A percentile compares a stretch with the other conserved stretches of the same genome.
Evolutionary conservation across 1,140 invertebrate species (phyloP).

Genomic region (Solen grandis): DNA sequence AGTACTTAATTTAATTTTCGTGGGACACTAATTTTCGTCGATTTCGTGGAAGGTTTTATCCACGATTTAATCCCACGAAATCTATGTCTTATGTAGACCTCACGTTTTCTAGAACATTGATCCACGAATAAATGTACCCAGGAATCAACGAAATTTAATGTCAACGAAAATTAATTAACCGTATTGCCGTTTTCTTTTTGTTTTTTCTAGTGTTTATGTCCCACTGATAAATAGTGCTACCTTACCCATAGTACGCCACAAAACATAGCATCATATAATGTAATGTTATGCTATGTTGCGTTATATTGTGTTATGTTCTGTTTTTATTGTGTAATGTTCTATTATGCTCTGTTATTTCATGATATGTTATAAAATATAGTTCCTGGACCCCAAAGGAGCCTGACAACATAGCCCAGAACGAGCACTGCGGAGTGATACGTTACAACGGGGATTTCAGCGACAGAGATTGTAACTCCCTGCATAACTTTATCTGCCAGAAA

Average conservation of each 20-base stretch:
- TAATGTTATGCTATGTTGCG: not conserved
- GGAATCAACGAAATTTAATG: not conserved
- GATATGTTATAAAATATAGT: constrained; percentile 3
- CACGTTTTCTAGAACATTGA: no score
- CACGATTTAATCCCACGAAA: not conserved
- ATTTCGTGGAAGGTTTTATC: not conserved
- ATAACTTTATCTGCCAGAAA: constrained; percentile 39
- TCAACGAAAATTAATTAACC: no score
- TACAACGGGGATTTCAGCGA: constrained; percentile 34
- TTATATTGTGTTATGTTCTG: not conserved
- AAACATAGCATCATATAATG: not conserved
- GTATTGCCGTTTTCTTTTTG: not conserved
- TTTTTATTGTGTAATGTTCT: not conserved
- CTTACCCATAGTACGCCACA: not conserved
- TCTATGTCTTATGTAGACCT: not conserved
- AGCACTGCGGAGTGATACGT: constrained; percentile 29
- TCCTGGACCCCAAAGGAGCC: constrained; percentile 34
- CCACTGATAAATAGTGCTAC: not conserved
- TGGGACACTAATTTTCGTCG: not conserved
- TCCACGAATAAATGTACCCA: no score
- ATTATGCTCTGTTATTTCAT: not conserved
- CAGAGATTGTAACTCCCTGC: constrained; percentile 7
- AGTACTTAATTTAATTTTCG: not conserved
- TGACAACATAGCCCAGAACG: constrained; percentile 18
- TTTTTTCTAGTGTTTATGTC: not conserved